Percentiles rank a stretch among this genome's conserved stretches.
Evolutionary conservation across 2,888 invertebrate species (phyloP).

Genomic region (Apoda limacodes): DNA sequence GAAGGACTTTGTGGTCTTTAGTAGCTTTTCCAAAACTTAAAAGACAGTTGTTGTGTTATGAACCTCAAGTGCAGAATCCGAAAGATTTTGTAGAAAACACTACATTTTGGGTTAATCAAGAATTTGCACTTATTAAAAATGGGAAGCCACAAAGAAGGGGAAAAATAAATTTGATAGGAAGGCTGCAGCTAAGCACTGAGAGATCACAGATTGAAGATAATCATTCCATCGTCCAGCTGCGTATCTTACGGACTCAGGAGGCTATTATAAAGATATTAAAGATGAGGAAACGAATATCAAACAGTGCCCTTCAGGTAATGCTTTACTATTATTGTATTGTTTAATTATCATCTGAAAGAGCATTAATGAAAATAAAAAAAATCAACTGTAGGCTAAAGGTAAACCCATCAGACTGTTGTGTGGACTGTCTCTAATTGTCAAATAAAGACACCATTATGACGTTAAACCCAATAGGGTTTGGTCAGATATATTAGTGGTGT

Average conservation of each 20-base stretch:
- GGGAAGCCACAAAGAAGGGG: constrained; percentile 95
- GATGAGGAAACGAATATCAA: constrained; percentile 95
- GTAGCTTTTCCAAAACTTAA: constrained; percentile 97
- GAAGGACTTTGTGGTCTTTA: constrained; percentile 95
- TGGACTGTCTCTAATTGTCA: no score
- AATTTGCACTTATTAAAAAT: constrained; percentile 95
- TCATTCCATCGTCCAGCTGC: constrained; percentile 96
- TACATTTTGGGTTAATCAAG: constrained; percentile 96
- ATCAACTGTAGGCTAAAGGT: no score
- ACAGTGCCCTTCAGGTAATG: constrained; percentile 88
- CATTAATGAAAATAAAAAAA: no score
- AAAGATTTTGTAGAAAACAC: constrained; percentile 96
- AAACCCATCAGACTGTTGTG: no score
- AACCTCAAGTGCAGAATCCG: constrained; percentile 83
- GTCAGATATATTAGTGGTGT: no score
- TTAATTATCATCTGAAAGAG: constrained; percentile 2
- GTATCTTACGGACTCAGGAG: constrained; percentile 94
- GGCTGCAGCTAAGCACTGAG: constrained; percentile 95
- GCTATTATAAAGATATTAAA: constrained; percentile 99
- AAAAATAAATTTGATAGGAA: constrained; percentile 95
- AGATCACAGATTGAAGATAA: constrained; percentile 97
- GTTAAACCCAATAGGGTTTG: no score
- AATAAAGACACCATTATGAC: no score
- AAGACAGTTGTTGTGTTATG: constrained; percentile 87
- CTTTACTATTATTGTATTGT: no score